Evolutionary conservation across 2,113 vertebrate genomes (phyloP).

Genomic region (Alces alces): DNA sequence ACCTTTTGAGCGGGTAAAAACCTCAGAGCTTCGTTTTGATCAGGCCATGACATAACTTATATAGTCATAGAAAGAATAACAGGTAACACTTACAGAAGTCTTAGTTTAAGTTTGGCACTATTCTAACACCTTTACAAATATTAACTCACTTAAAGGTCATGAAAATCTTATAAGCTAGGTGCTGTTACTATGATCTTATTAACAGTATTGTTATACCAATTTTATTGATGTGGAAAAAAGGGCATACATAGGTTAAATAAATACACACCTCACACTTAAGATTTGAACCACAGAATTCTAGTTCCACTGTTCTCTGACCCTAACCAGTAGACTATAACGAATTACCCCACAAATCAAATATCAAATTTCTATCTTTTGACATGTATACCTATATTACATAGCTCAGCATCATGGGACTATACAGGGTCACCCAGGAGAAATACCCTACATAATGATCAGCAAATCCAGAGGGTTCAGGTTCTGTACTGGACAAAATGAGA

Average conservation of each 20-base stretch:
- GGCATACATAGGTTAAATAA: not conserved
- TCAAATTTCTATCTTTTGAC: not conserved
- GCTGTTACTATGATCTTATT: not conserved
- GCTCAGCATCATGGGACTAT: not conserved
- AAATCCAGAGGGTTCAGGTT: not conserved
- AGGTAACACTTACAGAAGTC: not conserved
- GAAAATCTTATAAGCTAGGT: not conserved
- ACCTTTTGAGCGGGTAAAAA: not conserved
- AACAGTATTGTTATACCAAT: not conserved
- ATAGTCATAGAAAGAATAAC: not conserved
- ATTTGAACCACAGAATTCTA: not conserved
- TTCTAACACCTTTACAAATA: not conserved
- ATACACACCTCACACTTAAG: not conserved
- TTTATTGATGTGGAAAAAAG: not conserved
- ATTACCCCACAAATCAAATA: not conserved
- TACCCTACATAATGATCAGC: not conserved
- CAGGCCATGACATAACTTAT: not conserved
- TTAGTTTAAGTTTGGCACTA: not conserved
- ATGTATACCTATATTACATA: not conserved
- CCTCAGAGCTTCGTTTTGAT: not conserved
- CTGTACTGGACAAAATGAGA: not conserved
- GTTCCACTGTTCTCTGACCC: not conserved
- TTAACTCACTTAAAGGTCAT: not conserved
- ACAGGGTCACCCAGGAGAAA: not conserved
- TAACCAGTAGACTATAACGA: not conserved